These are phyloP conservation scores for Microplitis demolitor DNA, from an alignment of 1,140 invertebrate species.

Conservation along the genomic window DNA sequence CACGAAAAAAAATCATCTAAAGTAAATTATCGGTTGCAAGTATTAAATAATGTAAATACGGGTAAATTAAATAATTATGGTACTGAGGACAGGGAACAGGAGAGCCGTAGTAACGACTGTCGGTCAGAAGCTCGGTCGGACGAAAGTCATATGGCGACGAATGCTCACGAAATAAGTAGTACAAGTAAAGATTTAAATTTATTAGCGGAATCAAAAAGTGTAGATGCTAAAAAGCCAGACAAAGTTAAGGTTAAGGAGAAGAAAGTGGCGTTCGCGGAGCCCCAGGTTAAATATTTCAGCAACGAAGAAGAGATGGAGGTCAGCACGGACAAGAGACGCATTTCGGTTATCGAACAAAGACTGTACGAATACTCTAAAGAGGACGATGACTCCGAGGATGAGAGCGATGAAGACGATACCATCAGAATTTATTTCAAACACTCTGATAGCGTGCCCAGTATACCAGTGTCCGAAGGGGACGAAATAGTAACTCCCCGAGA, in stretches of 20 bases:
- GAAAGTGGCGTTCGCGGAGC: constrained; percentile 30
- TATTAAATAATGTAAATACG: constrained; percentile 21
- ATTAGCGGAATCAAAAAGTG: not conserved
- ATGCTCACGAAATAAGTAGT: not conserved
- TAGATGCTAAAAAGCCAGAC: constrained; percentile 2
- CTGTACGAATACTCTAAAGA: constrained; percentile 19
- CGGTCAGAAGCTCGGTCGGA: not conserved
- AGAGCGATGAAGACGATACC: constrained; percentile 30
- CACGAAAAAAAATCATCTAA: constrained; percentile 29
- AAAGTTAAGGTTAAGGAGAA: constrained; percentile 24
- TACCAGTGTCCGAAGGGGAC: constrained; percentile 5
- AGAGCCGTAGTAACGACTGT: not conserved
- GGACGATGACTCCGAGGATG: constrained; percentile 20
- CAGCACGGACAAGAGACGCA: constrained; percentile 9
- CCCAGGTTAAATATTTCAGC: constrained; percentile 26
- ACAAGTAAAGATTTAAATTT: not conserved
- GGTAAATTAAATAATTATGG: not conserved
- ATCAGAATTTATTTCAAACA: constrained; percentile 47
- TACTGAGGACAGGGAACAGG: not conserved
- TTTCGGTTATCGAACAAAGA: constrained; percentile 23
- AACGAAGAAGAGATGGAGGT: constrained; percentile 13
- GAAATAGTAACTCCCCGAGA: constrained; percentile 43
- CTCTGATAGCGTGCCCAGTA: constrained; percentile 28
- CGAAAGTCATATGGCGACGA: too few species aligned
- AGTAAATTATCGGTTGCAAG: constrained; percentile 16